Percentiles rank a stretch among this genome's conserved stretches.
These are phyloP conservation scores for Timandra comae DNA, from an alignment of 2,888 invertebrate species.

Conservation along the genomic window DNA sequence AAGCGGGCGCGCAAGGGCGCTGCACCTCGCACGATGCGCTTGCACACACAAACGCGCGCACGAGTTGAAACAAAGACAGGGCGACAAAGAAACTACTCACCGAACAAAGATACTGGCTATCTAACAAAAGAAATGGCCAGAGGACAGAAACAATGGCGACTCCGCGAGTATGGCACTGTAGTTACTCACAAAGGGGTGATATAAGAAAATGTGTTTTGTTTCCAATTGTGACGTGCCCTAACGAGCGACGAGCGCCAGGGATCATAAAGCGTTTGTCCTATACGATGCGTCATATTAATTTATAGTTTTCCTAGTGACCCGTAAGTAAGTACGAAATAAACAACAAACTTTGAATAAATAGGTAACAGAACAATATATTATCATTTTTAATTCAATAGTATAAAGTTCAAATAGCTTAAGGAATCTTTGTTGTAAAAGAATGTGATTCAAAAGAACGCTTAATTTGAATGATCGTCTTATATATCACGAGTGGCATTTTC, in stretches of 20 bases:
- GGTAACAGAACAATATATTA: background rate
- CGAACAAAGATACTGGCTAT: slow-evolving; percentile 41
- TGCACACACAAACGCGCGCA: slow-evolving; percentile 10
- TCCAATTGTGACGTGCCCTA: slow-evolving; percentile 33
- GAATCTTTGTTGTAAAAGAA: too few relatives aligned
- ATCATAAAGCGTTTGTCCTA: slow-evolving; percentile 13
- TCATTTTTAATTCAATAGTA: too few relatives aligned
- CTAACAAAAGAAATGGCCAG: slow-evolving; percentile 50
- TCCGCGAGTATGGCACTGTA: slow-evolving; percentile 35
- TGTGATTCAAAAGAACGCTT: slow-evolving; percentile 21
- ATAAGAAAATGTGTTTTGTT: slow-evolving; percentile 47
- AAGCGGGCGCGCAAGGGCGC: slow-evolving; percentile 66
- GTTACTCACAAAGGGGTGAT: slow-evolving; percentile 51
- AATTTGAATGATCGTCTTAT: slow-evolving; percentile 36
- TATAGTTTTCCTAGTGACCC: slow-evolving; percentile 10
- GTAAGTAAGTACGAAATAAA: background rate
- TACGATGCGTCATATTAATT: slow-evolving; percentile 13
- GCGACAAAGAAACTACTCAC: slow-evolving; percentile 39
- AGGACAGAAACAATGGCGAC: slow-evolving; percentile 43
- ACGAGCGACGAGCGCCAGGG: slow-evolving; percentile 24
- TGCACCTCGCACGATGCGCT: slow-evolving; percentile 47
- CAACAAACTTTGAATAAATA: background rate
- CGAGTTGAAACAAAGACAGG: slow-evolving; percentile 32
- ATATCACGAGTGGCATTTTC: slow-evolving; percentile 50
- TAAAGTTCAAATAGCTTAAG: background rate